Base-by-base conservation (phyloP, 2,888 invertebrate genomes). In the Apodemia duryi region DNA sequence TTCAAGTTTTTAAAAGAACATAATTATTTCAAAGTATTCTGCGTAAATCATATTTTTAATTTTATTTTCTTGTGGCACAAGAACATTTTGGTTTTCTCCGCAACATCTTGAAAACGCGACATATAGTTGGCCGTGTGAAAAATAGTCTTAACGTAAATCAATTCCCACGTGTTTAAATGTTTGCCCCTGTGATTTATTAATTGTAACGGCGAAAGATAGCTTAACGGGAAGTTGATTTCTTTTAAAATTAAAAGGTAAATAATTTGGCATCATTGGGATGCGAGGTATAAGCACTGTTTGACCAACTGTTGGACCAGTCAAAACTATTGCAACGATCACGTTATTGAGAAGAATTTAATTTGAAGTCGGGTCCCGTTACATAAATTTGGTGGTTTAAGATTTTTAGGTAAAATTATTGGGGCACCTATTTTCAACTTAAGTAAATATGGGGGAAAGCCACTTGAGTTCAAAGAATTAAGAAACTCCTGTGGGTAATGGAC, bases 401-500 rank as follows among this genome's bases (percentile, higher is more conserved):
- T 41, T 41, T 1, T 7, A 41, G 9, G 41, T 41, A 41, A 66
- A 64, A 71, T 66, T 10, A 70, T 67, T 66, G 66, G 65, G 21
- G 66, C n/a, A 63, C 71, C 71, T 61, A 63, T 64, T 71, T 71
- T 70, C 65, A 71, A 65, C 38, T 68, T 64, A 46, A 71, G 67
- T 10, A 46, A 65, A 64, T 71, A 63, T 63, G 67, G 66, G 60
- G 69, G 68, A 43, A 71, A 65, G 64, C 69, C 68, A 62, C 61
- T 60, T 13, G 67, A 63, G 41, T 63, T 67, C 62, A 67, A 51
- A 38, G 67, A 68, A 67, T 70, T 71, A 21, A 65, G 46, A 66
- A 71, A 69, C 35, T 65, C 60, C 35, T 66, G 60, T 67, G 69
- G 69, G 65, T 70, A 73, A 73, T 69, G 66, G 32, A 73, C 69